Evolutionary conservation across 2,113 vertebrate species (phyloP).

Genomic region (Xenotilapia longispinis): DNA sequence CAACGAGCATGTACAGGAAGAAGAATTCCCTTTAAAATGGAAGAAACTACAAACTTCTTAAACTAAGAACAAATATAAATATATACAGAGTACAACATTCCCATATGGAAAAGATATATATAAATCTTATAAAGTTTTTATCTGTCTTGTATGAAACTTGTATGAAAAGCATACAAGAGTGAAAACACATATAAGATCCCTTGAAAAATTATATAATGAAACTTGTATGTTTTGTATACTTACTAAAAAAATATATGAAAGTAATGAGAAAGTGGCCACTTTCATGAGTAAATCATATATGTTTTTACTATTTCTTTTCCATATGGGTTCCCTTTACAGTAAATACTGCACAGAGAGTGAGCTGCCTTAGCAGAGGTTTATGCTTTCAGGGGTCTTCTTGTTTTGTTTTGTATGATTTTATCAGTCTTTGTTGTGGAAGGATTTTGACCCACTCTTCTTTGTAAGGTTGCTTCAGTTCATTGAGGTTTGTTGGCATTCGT

Average conservation of each 20-base stretch:
- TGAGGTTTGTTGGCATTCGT: not conserved
- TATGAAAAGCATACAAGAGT: no score
- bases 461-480: not conserved
- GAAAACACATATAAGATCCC: no score
- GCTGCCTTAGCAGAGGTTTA: not conserved
- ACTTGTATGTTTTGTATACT: no score
- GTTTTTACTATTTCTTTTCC: no score
- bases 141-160: no score
- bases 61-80: not conserved
- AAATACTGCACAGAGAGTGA: not conserved
- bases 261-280: no score
- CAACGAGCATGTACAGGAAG: not conserved
- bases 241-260: no score
- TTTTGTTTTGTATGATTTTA: not conserved
- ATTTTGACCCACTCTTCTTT: not conserved
- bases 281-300: no score
- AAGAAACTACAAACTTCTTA: not conserved
- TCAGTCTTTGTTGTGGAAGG: not conserved
- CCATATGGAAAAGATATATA: no score
- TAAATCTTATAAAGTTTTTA: no score
- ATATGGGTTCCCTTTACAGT: not conserved
- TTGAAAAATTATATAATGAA: no score
- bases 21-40: not conserved
- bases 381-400: not conserved
- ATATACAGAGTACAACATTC: not conserved